Conservation (phyloP, 1,140 invertebrate genomes). For the Drosophila varians region DNA sequence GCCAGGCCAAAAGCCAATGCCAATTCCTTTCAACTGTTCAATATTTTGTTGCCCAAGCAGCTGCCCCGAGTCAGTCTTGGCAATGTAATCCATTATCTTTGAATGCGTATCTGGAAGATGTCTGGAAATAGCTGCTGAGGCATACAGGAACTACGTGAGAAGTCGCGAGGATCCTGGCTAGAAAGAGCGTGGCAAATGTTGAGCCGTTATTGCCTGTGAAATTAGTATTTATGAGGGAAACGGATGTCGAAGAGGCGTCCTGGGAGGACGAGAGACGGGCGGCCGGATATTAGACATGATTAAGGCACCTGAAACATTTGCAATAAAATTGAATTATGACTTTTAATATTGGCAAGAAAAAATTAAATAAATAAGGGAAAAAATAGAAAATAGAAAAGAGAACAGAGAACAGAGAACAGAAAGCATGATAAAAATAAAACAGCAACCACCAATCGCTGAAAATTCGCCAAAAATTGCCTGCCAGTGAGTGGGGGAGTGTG, state of each 20-base stretch:
- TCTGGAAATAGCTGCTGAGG: constrained; percentile 44
- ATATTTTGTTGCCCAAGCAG: neutral
- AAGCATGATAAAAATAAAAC: constrained; percentile 5
- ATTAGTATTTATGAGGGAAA: constrained; percentile 82
- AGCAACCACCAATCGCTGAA: constrained; percentile 26
- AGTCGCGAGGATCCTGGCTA: constrained; percentile 15
- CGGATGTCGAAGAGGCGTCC: constrained; percentile 65
- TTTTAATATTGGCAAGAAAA: constrained; percentile 71
- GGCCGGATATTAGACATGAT: constrained; percentile 81
- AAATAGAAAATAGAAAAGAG: too few relatives aligned
- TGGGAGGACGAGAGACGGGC: constrained; percentile 33
- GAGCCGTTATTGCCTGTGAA: constrained; percentile 82
- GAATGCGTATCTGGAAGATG: constrained; percentile 68
- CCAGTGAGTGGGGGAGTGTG: neutral
- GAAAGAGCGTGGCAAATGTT: constrained; percentile 61
- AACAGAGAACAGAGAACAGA: constrained; percentile 5
- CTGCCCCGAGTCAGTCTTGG: constrained; percentile 32
- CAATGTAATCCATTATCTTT: constrained; percentile 62
- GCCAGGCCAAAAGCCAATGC: neutral
- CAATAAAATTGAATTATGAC: constrained; percentile 84
- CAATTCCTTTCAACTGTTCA: neutral
- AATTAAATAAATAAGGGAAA: neutral
- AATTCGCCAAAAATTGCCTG: constrained; percentile 37
- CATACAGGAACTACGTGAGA: constrained; percentile 54
- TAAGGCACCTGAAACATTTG: constrained; percentile 81